Evolutionary conservation across 2,888 invertebrate genomes (phyloP).

Genomic region (Sarcophaga carnaria): DNA sequence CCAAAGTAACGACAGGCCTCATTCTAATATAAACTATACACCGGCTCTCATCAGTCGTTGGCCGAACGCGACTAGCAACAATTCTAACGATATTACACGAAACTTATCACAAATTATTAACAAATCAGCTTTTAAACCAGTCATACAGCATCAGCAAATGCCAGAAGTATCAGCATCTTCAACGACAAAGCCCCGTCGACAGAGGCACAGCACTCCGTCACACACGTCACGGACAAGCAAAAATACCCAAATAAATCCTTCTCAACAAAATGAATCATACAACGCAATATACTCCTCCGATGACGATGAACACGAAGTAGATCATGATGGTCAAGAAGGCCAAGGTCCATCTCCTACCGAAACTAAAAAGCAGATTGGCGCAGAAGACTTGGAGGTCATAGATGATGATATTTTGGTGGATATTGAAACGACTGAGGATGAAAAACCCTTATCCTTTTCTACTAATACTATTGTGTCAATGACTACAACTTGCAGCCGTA

Average conservation of each 20-base stretch:
- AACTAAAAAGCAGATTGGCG: neutral
- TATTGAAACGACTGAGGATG: conserved; percentile 93
- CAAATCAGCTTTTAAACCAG: conserved; percentile 77
- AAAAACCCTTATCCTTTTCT: conserved; percentile 74
- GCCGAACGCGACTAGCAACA: neutral
- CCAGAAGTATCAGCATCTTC: conserved; percentile 34
- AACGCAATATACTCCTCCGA: conserved; percentile 13
- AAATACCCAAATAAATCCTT: neutral
- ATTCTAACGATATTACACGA: conserved; percentile 49
- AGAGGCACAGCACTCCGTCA: conserved; percentile 37
- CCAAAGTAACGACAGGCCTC: neutral
- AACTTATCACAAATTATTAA: conserved; percentile 75
- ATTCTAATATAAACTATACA: conserved; percentile 28
- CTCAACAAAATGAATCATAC: conserved; percentile 3
- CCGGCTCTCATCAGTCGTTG: conserved; percentile 21
- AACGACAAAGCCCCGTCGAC: conserved; percentile 36
- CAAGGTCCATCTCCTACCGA: neutral
- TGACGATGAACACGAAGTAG: conserved; percentile 25
- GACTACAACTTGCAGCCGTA: conserved; percentile 7
- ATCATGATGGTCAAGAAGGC: conserved; percentile 1
- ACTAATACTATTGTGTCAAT: conserved; percentile 6
- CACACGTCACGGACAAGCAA: neutral
- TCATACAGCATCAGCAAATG: conserved; percentile 63
- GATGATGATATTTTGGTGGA: conserved; percentile 88
- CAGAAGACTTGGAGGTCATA: conserved; percentile 57